A percentile compares a stretch with the other conserved stretches of the same genome.
phyloP scores from a whole-genome alignment of 2,888 invertebrate species.

The Melikaiella ostensackeni region DNA sequence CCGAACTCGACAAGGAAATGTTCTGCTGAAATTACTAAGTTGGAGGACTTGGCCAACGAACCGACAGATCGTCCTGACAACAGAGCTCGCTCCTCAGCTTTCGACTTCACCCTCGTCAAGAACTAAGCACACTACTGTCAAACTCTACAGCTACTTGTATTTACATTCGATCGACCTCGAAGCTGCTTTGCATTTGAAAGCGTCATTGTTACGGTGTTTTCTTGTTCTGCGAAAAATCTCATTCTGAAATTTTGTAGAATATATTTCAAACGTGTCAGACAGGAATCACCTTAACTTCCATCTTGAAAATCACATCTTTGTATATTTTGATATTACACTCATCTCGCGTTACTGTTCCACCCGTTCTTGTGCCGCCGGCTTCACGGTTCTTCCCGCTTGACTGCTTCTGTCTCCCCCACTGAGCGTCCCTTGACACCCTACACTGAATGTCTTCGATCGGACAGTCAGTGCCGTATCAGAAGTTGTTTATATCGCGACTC shows the following conservation, averaged over 20 bases:
- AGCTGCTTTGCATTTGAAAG: slow-evolving; percentile 39
- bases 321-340: background rate
- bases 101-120: slow-evolving; percentile 51
- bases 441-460: too few species aligned
- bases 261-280: background rate
- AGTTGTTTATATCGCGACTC: too few species aligned
- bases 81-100: slow-evolving; percentile 48
- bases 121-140: slow-evolving; percentile 48
- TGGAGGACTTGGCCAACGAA: slow-evolving; percentile 53
- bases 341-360: too few species aligned
- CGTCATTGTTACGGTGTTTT: slow-evolving; percentile 24
- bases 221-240: slow-evolving; percentile 11
- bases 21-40: slow-evolving; percentile 53
- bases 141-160: slow-evolving; percentile 37
- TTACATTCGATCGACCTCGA: slow-evolving; percentile 32
- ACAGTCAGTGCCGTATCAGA: too few species aligned
- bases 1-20: slow-evolving; percentile 51
- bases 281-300: background rate
- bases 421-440: too few species aligned
- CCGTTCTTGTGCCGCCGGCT: too few species aligned
- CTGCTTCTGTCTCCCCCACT: too few species aligned
- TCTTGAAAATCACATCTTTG: background rate
- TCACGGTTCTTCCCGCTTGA: too few species aligned
- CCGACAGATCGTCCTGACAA: slow-evolving; percentile 52
- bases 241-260: background rate